These are phyloP conservation scores for Thrips palmi DNA, from an alignment of 1,140 invertebrate species.

Conservation along the genomic window DNA sequence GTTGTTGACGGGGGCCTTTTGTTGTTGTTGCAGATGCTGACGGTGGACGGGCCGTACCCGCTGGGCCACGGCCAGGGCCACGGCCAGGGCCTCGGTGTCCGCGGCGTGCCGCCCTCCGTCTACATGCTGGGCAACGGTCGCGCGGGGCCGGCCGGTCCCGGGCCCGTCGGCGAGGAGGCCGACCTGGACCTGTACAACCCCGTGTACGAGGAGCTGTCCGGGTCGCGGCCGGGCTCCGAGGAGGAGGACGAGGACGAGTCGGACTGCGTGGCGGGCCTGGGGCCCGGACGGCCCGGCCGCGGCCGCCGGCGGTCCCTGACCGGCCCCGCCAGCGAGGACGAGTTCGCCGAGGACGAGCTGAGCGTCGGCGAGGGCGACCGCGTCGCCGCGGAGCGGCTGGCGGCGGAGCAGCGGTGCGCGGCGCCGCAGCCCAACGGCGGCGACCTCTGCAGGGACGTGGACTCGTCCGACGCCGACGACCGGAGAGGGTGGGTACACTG, in stretches of 20 bases:
- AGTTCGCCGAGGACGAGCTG: conserved; percentile 48
- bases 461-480: conserved; percentile 19
- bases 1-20: too few species aligned
- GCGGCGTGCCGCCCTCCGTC: too few species aligned
- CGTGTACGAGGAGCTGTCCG: conserved; percentile 48
- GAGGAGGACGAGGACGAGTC: conserved; percentile 27
- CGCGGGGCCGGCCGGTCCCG: too few species aligned
- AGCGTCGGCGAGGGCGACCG: conserved; percentile 29
- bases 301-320: too few species aligned
- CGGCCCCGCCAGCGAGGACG: conserved; percentile 40
- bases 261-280: conserved; percentile 32
- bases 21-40: too few species aligned
- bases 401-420: conserved; percentile 1
- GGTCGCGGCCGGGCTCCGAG: conserved; percentile 18
- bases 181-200: conserved; percentile 46
- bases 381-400: conserved; percentile 19
- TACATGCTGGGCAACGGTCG: too few species aligned
- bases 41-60: too few species aligned
- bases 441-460: conserved; percentile 16
- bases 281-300: too few species aligned
- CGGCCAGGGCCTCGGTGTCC: too few species aligned
- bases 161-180: too few species aligned
- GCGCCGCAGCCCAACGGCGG: conserved; percentile 15
- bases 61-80: too few species aligned
- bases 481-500: conserved; percentile 12